Evolutionary conservation across 2,888 invertebrate genomes (phyloP).

Genomic region (Pheosia gnoma): DNA sequence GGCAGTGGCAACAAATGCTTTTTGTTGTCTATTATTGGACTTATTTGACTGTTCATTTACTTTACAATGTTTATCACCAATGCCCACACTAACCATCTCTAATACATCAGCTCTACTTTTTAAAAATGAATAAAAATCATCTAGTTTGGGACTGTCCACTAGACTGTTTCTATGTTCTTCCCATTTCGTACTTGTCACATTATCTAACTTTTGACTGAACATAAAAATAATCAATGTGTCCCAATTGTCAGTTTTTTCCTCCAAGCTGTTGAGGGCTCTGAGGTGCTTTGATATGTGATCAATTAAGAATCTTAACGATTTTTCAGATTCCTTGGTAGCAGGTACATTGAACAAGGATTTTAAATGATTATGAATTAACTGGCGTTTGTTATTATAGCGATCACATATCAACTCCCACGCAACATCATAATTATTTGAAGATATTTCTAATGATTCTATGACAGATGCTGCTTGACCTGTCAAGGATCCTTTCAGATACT

Average conservation of each 20-base stretch:
- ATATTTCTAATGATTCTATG: constrained; percentile 11
- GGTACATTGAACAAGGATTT: constrained; percentile 7
- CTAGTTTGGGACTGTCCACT: neutral
- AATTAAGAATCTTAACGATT: neutral
- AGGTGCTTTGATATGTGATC: constrained; percentile 4
- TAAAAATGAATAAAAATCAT: neutral
- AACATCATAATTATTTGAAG: constrained; percentile 7
- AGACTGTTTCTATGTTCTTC: constrained; percentile 6
- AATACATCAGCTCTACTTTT: neutral
- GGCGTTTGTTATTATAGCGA: constrained; percentile 11
- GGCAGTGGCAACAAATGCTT: neutral
- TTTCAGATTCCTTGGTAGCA: constrained; percentile 4
- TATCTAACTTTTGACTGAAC: constrained; percentile 1
- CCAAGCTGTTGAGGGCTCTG: constrained; percentile 2
- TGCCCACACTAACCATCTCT: neutral
- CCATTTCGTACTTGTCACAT: constrained; percentile 6
- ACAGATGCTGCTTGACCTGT: constrained; percentile 1
- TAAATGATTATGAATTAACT: constrained; percentile 12
- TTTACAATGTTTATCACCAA: neutral
- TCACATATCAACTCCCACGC: constrained; percentile 14
- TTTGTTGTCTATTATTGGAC: neutral
- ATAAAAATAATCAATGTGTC: constrained; percentile 9
- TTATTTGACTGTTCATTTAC: neutral
- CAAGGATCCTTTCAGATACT: constrained; percentile 10
- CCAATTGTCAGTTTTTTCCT: constrained; percentile 6